Base-by-base conservation (phyloP, 2,113 vertebrate genomes). In the Murina feae region DNA sequence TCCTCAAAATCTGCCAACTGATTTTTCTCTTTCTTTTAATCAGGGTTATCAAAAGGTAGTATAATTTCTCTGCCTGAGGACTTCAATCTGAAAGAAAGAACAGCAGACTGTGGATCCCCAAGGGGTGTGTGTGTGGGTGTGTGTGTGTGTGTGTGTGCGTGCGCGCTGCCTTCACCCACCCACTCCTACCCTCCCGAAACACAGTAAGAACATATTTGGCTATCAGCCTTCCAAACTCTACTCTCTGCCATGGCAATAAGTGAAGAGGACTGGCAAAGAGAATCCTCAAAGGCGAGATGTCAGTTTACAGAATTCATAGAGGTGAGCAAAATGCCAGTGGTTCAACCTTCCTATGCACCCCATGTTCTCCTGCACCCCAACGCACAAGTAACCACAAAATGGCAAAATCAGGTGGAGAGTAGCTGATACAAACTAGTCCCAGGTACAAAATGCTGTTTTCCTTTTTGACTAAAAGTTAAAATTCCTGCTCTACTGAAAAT, bases 11-110 rank as follows among this genome's bases (percentile, higher is more conserved):
- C 88, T 90, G 71, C 51, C 76, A 53, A 80, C 3, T 69, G 60
- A 85, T 85, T 90, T 90, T 91, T 90, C 12, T 69, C 63, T 44
- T 95, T 55, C 60, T 90, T 87, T 95, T 74, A 93, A 80, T 58
- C 18, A 65, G 55, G 35, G 65, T 82, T 91, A 92, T 53, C 75
- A 85, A 75, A 84, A 69, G 5, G 39, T 2, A 49, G 11, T 51
- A 72, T 55, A 75, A 95, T 76, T 93, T 91, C 44, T 89, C 18
- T 25, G 47, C 32, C n/a, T 55, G 37, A 47, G 30, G 71, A 81
- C 6, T 32, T 92, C 68, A 49, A 30, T 65, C 28, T 58, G 20
- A 91, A 86, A 93, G 23, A 23, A 55, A 20, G 21, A 60, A 79
- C 2, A 90, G 55, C 18, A 2, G n/a, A 93, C 16, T 30, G 8